Conservation (phyloP, 2,797 vertebrate genomes). For the Acanthiza pusilla region DNA sequence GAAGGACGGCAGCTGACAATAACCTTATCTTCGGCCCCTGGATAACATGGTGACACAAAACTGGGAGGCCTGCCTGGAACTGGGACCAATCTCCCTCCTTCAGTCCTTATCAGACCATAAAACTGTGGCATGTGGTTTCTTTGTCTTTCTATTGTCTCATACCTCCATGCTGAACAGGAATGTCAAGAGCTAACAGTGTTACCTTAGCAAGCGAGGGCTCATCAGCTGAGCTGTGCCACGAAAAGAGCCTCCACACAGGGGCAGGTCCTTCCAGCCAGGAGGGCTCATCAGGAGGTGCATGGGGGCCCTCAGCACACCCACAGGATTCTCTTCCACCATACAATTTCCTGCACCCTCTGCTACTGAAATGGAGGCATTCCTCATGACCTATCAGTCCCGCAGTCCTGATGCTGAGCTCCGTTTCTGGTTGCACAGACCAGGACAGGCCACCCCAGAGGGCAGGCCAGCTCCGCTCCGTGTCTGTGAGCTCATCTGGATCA, state of each 20-base stretch:
- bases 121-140: neutral
- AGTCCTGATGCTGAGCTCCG: neutral
- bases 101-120: neutral
- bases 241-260: fast-evolving
- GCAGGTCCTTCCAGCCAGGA: neutral
- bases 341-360: neutral
- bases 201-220: fast-evolving
- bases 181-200: neutral
- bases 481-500: neutral
- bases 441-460: neutral
- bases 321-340: fast-evolving
- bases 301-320: neutral
- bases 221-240: neutral
- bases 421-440: neutral
- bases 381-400: neutral
- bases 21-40: neutral
- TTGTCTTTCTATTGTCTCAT: neutral
- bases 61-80: neutral
- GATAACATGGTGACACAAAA: neutral
- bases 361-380: neutral
- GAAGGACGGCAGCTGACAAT: neutral
- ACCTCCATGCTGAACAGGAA: neutral
- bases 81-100: neutral
- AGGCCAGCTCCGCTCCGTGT: neutral
- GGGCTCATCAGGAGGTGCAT: fast-evolving